A percentile compares a stretch with the other conserved stretches of the same genome.
These are phyloP conservation scores for Pangasius larnaudii DNA, from an alignment of 2,797 vertebrate species.

Conservation along the genomic window DNA sequence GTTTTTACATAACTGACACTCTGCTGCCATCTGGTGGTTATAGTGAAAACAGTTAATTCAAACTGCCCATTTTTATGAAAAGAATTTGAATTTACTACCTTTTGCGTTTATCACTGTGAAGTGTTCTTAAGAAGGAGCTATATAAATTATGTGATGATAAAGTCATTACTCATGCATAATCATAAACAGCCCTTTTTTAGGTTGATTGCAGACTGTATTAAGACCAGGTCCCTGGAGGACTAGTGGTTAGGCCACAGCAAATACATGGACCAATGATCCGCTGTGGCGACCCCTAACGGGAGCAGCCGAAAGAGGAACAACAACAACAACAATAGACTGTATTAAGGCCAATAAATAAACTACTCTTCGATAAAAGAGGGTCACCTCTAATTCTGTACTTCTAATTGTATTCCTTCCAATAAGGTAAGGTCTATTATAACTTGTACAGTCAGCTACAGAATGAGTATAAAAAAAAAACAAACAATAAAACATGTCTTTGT, in stretches of 20 bases:
- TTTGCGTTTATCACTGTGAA: background rate
- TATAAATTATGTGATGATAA: background rate
- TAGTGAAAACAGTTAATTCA: slow-evolving; percentile 23
- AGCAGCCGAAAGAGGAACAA: no score
- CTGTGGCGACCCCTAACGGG: no score
- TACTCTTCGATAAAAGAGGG: background rate
- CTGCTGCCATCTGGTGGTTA: slow-evolving; percentile 69
- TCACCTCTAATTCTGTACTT: background rate
- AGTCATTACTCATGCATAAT: background rate
- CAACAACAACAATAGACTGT: no score
- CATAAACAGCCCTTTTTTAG: background rate
- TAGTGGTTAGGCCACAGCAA: no score
- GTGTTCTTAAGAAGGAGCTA: background rate
- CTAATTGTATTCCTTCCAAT: background rate
- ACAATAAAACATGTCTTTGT: background rate
- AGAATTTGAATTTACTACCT: background rate
- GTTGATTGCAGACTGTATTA: background rate
- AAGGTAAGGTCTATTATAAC: background rate
- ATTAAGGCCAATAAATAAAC: background rate
- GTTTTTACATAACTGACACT: slow-evolving; percentile 42
- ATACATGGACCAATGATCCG: no score
- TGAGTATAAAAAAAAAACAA: background rate
- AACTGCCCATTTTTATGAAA: background rate
- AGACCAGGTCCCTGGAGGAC: no score
- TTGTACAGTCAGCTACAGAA: background rate